Percentiles rank a stretch among this genome's conserved stretches.
Evolutionary conservation across 1,140 invertebrate genomes (phyloP).

Genomic region (Polypedilum pembai): DNA sequence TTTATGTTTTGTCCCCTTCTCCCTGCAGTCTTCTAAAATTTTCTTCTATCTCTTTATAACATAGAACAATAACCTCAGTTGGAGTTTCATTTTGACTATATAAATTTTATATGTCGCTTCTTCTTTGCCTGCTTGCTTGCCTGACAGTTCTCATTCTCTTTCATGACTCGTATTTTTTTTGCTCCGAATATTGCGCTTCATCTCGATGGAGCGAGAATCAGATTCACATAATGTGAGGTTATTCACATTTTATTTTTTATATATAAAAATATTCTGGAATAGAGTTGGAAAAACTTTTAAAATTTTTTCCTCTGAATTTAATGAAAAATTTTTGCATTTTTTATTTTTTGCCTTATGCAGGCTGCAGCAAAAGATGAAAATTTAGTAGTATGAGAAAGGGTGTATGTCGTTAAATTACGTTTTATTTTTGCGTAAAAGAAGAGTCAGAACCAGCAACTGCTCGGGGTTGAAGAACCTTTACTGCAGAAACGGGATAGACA

Average conservation of each 20-base stretch:
- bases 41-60: neutral
- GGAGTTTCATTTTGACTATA: constrained; percentile 6
- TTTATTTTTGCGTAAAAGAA: neutral
- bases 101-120: neutral
- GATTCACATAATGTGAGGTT: too few relatives aligned
- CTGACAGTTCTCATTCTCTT: neutral
- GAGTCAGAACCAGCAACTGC: neutral
- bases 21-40: neutral
- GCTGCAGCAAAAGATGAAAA: too few relatives aligned
- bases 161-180: neutral
- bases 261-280: too few relatives aligned
- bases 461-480: constrained; percentile 26
- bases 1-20: neutral
- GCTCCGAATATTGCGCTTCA: neutral
- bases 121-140: too few relatives aligned
- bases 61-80: constrained; percentile 8
- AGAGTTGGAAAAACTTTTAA: too few relatives aligned
- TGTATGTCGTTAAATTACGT: neutral
- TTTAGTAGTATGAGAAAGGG: neutral
- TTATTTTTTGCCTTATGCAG: too few relatives aligned
- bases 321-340: too few relatives aligned
- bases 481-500: constrained; percentile 5
- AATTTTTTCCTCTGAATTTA: too few relatives aligned
- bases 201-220: neutral
- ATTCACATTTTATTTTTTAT: too few relatives aligned